Evolutionary conservation across 2,797 vertebrate genomes (phyloP), one percentile per base, ranked within the genome.

Genomic region (Huso huso): DNA sequence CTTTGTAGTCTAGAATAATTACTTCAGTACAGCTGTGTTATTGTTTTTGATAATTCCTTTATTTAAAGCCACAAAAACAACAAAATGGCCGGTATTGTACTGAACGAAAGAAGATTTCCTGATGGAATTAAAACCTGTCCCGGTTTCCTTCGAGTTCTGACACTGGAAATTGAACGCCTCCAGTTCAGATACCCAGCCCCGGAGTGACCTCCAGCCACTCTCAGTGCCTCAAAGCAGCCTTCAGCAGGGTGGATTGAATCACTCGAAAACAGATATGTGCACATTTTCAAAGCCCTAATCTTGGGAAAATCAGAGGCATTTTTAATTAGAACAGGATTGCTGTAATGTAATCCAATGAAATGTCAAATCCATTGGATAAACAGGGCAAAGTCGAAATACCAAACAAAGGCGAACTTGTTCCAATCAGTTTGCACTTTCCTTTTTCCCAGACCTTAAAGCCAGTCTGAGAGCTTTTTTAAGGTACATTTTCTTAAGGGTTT

Each of bases 271-370:
- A 78, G 82, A 86, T 83, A 81, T 66, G 79, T 78, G 61, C 64
- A 73, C 70, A 63, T 77, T 70, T 58, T 71, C 77, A 73, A 78
- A 78, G 79, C 77, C 76, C 81, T 86, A 84, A 85, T 87, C 84
- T 87, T 85, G 79, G 81, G 85, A 83, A 77, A 79, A 75, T 85
- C 74, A 83, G 75, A 78, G 74, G 59, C 13, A 81, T 87, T 88
- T 93, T 93, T 90, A 93, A 92, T 94, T 90, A 92, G 86, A 90
- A 82, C 80, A 79, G 85, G 79, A 88, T 89, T 84, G 77, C 51
- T 75, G 83, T 79, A 85, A 86, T 77, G 66, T 82, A 83, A 80
- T 69, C 77, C 70, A 51, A 76, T 74, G 75, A 80, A 85, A 87
- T 87, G 79, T 73, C 78, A 83, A 77, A 81, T 82, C 77, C 74